Conservation (phyloP, 2,797 vertebrate species). For the Tadarida brasiliensis region DNA sequence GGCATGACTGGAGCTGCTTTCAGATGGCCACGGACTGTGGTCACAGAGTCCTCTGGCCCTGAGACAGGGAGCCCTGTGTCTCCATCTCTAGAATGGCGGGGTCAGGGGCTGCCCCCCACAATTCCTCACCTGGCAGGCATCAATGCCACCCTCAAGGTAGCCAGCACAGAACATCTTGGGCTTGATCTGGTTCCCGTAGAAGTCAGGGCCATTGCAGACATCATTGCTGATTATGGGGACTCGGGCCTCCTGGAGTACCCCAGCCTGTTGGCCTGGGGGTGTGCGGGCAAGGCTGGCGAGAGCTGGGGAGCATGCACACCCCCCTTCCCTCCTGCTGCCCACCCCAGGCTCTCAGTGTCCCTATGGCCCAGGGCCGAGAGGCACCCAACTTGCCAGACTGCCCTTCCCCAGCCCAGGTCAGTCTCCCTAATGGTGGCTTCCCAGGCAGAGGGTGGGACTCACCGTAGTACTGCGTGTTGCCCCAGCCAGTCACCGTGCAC, state of each 20-base stretch:
- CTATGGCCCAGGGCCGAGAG: not conserved
- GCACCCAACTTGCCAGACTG: not conserved
- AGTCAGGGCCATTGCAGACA: constrained; percentile 93
- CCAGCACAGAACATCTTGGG: constrained; percentile 97
- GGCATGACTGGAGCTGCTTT: not conserved
- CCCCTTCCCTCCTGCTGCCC: not conserved
- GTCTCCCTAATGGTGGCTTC: not conserved
- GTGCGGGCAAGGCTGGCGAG: not conserved
- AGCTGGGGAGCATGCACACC: not conserved
- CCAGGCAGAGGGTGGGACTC: constrained; percentile 65
- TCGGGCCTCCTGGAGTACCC: constrained; percentile 92
- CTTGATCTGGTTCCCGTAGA: constrained; percentile 95
- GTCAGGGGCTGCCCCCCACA: rapidly evolving
- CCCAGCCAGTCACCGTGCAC: constrained; percentile 95
- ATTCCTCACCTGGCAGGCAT: constrained; percentile 94
- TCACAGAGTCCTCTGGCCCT: not conserved
- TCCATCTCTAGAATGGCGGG: not conserved
- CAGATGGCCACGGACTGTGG: rapidly evolving
- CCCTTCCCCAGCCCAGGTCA: not conserved
- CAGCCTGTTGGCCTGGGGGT: constrained; percentile 90
- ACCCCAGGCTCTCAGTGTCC: not conserved
- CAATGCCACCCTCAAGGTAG: constrained; percentile 93
- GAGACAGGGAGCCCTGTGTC: not conserved
- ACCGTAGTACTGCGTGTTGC: constrained; percentile 94
- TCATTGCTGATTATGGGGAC: constrained; percentile 94